Conservation (phyloP, 2,888 invertebrate species). For the Eupithecia insigniata region DNA sequence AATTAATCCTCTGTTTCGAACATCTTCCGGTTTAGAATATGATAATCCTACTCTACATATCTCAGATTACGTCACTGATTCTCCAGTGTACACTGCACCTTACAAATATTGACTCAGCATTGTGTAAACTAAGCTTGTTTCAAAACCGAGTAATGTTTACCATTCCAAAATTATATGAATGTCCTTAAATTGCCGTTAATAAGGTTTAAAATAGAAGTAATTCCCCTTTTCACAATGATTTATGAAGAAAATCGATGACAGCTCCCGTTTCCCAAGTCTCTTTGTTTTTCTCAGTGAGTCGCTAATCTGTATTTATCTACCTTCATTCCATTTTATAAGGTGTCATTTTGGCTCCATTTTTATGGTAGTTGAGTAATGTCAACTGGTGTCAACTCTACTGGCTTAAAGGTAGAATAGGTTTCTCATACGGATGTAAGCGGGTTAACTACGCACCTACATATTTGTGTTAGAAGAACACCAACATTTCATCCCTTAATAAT, state of each 20-base stretch:
- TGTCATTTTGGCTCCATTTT: conserved; percentile 19
- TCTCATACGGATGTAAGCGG: too few species aligned
- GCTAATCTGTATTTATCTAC: conserved; percentile 64
- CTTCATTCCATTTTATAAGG: conserved; percentile 44
- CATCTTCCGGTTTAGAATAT: conserved; percentile 60
- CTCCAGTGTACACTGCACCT: conserved; percentile 49
- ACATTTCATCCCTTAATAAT: too few species aligned
- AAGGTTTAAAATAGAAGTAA: conserved; percentile 41
- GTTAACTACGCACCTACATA: too few species aligned
- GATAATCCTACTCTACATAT: conserved; percentile 66
- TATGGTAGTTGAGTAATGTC: not conserved
- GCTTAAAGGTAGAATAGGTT: too few species aligned
- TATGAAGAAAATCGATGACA: conserved; percentile 50
- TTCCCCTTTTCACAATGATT: conserved; percentile 15
- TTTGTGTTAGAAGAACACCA: too few species aligned
- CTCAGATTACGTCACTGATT: conserved; percentile 65
- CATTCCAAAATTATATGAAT: conserved; percentile 21
- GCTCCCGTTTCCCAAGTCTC: conserved; percentile 70
- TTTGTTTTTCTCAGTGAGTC: conserved; percentile 68
- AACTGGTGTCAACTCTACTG: not conserved
- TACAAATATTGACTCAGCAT: conserved; percentile 72
- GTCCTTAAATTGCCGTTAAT: conserved; percentile 21
- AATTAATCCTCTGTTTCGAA: not conserved
- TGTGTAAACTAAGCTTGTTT: conserved; percentile 65
- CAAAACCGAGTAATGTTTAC: conserved; percentile 50